Evolutionary conservation across 2,888 invertebrate genomes (phyloP), one percentile per base, ranked within the genome.

Genomic region (Zaprionus obscuricornis): DNA sequence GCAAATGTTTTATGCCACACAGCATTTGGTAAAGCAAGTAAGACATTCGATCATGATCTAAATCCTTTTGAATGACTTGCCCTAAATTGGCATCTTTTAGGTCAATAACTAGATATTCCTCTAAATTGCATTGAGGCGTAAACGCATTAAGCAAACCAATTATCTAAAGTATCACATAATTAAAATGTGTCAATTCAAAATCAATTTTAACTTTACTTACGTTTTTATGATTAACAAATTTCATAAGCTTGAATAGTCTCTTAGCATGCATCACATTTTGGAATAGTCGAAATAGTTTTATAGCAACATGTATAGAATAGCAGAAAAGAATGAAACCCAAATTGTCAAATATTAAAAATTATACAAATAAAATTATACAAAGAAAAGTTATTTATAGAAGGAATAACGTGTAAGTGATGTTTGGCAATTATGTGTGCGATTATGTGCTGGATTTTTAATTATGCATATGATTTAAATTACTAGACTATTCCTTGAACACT

Each of bases 221-320:
- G 94, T 99, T 99, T 94, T 99, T 99, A 91, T 99, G 99, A 92
- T 99, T 98, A 88, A 99, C 99, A 89, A 99, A 93, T 92, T 99
- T 99, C 99, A 99, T 99, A 75, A 99, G 94, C 90, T 99, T 99
- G 92, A 99, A 99, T 91, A 99, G 99, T 88, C 99, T 93, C 92
- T 99, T 99, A 68, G 99, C 99, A 92, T 99, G 99, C 78, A 99
- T 99, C 69, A 99, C 99, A 92, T 99, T 99, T 92, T 99, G 99
- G 93, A 99, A 99, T 75, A 99, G 99, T 90, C 99, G 94, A 88
- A 98, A 98, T 85, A 99, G 92, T 91, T 99, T 99, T 91, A 99
- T 99, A 56, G 99, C 99, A 77, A 99, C 99, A 92, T 98, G 98
- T 91, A 97, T 94, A 56, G 96, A 96, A 91, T 99, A 99, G 91